phyloP scores from a whole-genome alignment of 2,113 vertebrate species.

The Rhinopithecus roxellana region DNA sequence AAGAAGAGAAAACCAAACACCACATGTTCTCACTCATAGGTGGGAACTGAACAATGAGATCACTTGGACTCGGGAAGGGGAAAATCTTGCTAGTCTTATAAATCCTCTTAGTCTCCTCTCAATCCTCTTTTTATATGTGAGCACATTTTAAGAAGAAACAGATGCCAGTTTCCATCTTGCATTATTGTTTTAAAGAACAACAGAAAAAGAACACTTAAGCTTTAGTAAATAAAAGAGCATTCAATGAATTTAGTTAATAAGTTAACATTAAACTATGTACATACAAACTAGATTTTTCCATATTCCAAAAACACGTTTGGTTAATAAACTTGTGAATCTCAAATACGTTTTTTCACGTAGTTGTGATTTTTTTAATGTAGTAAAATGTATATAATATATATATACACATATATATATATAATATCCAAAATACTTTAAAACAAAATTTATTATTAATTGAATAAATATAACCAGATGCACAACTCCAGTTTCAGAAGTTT shows the following conservation, averaged over 20 bases:
- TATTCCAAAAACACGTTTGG: neutral
- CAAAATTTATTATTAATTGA: neutral
- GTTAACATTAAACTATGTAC: neutral
- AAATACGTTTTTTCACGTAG: neutral
- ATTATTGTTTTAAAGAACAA: neutral
- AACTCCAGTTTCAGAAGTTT: neutral
- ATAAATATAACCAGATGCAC: neutral
- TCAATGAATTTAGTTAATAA: neutral
- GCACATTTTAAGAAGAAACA: constrained; percentile 21
- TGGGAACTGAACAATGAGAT: no score
- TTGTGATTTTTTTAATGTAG: neutral
- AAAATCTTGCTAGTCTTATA: constrained; percentile 31
- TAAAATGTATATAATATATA: neutral
- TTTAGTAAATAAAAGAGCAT: neutral
- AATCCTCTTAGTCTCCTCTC: constrained; percentile 48
- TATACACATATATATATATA: neutral
- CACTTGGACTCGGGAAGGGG: no score
- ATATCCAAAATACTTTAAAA: neutral
- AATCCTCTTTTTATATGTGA: constrained; percentile 19
- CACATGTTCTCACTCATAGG: no score
- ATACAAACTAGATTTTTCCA: neutral
- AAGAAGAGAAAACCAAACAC: no score
- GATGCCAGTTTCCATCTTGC: neutral
- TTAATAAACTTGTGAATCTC: neutral
- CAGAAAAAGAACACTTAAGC: neutral